Percentiles rank a stretch among this genome's conserved stretches.
Evolutionary conservation across 2,888 invertebrate species (phyloP).

Genomic region (Heterodera filipjevi): DNA sequence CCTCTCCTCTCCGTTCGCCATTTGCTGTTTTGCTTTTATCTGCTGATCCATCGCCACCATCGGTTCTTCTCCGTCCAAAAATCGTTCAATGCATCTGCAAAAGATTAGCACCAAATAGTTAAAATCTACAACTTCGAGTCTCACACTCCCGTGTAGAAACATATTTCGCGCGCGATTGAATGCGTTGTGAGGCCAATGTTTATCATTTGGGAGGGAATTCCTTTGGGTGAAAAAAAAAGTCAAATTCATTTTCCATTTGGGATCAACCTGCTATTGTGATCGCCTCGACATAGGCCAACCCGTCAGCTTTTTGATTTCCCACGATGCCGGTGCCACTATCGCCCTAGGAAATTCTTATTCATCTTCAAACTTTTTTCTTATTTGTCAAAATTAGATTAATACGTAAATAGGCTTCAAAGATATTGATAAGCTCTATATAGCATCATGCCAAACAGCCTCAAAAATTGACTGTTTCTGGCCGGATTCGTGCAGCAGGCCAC

Average conservation of each 20-base stretch:
- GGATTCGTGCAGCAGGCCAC: too few species aligned
- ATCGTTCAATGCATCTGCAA: background rate
- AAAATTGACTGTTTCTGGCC: too few species aligned
- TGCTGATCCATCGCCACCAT: background rate
- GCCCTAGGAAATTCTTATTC: background rate
- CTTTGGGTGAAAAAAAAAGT: background rate
- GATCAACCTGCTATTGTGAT: background rate
- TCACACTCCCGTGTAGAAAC: background rate
- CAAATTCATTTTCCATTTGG: background rate
- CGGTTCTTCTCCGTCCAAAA: background rate
- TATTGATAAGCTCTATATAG: too few species aligned
- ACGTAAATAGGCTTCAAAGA: too few species aligned
- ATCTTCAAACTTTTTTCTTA: too few species aligned
- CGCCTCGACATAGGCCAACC: background rate
- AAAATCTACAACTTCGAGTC: background rate
- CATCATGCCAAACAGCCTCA: too few species aligned
- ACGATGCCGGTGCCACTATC: background rate
- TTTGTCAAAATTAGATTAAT: too few species aligned
- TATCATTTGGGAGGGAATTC: background rate
- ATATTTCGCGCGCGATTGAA: background rate
- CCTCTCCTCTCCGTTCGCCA: background rate
- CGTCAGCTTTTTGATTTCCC: background rate
- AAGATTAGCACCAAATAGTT: background rate
- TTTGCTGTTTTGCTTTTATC: background rate
- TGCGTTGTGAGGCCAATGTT: background rate